Evolutionary conservation across 1,140 invertebrate genomes (phyloP).

Genomic region (Pseudomyrmex flavicornis): DNA sequence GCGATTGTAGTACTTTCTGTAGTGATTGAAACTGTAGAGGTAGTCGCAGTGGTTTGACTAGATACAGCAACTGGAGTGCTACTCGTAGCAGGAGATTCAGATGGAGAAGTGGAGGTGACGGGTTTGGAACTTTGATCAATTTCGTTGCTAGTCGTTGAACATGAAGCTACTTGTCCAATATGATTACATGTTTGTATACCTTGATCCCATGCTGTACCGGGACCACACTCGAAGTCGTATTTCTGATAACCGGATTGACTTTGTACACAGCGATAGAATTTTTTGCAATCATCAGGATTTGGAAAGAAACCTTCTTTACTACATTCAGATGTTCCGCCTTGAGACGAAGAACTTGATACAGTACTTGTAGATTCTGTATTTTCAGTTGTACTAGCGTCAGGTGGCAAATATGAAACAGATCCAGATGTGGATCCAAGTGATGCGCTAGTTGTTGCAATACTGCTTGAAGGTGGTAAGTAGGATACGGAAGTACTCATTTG

Average conservation of each 20-base stretch:
- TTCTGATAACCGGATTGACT: constrained; percentile 80
- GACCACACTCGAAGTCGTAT: constrained; percentile 78
- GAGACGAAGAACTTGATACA: constrained; percentile 2
- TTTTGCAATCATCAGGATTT: constrained; percentile 86
- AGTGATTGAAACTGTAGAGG: constrained; percentile 5
- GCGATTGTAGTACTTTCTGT: constrained; percentile 19
- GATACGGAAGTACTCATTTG: constrained; percentile 21
- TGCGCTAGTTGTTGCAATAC: constrained; percentile 2
- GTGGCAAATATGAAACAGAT: constrained; percentile 33
- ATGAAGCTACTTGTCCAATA: constrained; percentile 76
- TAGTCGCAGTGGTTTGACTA: constrained; percentile 1
- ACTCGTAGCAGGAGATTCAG: not conserved
- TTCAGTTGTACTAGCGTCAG: constrained; percentile 10
- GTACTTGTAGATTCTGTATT: not conserved
- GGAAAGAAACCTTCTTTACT: constrained; percentile 88
- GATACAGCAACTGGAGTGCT: not conserved
- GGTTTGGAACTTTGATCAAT: constrained; percentile 45
- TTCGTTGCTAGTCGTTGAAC: constrained; percentile 65
- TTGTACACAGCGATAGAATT: constrained; percentile 86
- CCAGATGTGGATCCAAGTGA: not conserved
- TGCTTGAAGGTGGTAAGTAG: constrained; percentile 24
- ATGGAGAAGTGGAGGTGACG: constrained; percentile 18
- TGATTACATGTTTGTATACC: constrained; percentile 81
- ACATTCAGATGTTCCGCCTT: constrained; percentile 79
- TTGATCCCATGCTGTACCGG: constrained; percentile 83